These are phyloP conservation scores for Scaptodrosophila latifasciaeformis DNA, from an alignment of 2,888 invertebrate genomes.

Conservation along the genomic window DNA sequence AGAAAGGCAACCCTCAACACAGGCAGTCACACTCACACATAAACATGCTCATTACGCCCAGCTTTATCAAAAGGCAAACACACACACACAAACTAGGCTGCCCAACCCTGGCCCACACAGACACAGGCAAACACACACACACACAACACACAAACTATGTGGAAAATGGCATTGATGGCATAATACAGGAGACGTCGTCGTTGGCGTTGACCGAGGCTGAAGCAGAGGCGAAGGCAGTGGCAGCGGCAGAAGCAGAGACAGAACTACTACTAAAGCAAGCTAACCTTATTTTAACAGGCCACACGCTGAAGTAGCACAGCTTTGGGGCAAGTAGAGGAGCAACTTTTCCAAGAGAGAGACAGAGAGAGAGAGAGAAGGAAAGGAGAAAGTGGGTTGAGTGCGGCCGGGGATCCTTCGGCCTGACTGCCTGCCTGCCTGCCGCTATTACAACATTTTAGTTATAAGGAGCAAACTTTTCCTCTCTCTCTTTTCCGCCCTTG, in stretches of 20 bases:
- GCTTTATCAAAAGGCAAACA: slow-evolving; percentile 55
- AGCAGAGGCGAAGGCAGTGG: slow-evolving; percentile 12
- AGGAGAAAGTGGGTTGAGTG: too few relatives aligned
- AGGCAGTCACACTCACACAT: not conserved
- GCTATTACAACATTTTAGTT: slow-evolving; percentile 63
- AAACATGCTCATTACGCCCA: slow-evolving; percentile 62
- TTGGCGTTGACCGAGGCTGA: slow-evolving; percentile 22
- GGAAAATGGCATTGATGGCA: slow-evolving; percentile 68
- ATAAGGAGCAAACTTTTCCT: slow-evolving; percentile 27
- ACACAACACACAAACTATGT: slow-evolving; percentile 48
- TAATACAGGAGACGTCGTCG: too few relatives aligned
- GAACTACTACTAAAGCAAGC: slow-evolving; percentile 29
- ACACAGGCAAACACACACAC: slow-evolving; percentile 10
- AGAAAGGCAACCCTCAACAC: slow-evolving; percentile 35
- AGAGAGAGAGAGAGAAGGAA: too few relatives aligned
- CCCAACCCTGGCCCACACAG: slow-evolving; percentile 10
- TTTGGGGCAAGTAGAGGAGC: too few relatives aligned
- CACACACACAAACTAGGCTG: slow-evolving; percentile 32
- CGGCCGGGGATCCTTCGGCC: slow-evolving; percentile 7
- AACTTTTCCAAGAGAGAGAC: too few relatives aligned
- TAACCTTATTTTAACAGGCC: slow-evolving; percentile 60
- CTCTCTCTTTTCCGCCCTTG: slow-evolving; percentile 23
- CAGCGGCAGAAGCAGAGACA: slow-evolving; percentile 5
- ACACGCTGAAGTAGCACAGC: too few relatives aligned
- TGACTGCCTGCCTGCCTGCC: slow-evolving; percentile 2